Percentiles rank a stretch among this genome's conserved stretches.
Conservation (phyloP, 1,140 invertebrate genomes). For the Drosophila busckii region DNA sequence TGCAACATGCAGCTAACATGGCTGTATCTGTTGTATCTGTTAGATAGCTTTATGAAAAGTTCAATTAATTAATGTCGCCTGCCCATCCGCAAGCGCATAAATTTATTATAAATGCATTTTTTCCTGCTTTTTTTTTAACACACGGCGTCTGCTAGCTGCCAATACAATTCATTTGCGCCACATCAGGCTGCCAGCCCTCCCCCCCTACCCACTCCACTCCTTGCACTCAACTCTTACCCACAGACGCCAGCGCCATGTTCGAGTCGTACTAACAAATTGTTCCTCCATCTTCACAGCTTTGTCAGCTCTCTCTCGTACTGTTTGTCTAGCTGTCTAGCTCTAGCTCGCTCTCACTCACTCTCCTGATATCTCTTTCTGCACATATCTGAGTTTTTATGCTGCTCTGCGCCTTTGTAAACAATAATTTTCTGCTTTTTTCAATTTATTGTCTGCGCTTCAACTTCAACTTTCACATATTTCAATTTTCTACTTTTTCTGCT, state of each 20-base stretch:
- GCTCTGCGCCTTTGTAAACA: conserved; percentile 54
- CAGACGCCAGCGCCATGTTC: conserved; percentile 4
- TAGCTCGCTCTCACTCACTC: conserved; percentile 2
- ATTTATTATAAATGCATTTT: conserved; percentile 59
- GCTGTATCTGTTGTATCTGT: conserved; percentile 3
- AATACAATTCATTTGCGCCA: conserved; percentile 70
- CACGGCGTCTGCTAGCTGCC: conserved; percentile 61
- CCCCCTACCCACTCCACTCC: not conserved
- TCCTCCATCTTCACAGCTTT: not conserved
- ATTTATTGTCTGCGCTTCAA: conserved; percentile 32
- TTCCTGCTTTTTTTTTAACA: conserved; percentile 4
- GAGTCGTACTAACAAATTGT: conserved; percentile 57
- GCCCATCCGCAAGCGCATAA: conserved; percentile 38
- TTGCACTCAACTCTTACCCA: conserved; percentile 13
- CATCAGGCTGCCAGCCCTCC: conserved; percentile 30
- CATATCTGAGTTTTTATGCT: conserved; percentile 51
- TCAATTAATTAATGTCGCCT: conserved; percentile 64
- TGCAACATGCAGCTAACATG: conserved; percentile 10
- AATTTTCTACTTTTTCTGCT: conserved; percentile 1
- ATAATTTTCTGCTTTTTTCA: conserved; percentile 57
- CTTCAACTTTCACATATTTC: conserved; percentile 17
- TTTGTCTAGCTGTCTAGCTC: not conserved
- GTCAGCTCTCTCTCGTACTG: conserved; percentile 1
- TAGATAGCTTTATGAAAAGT: conserved; percentile 65
- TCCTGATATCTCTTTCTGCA: conserved; percentile 31